These are phyloP conservation scores for Nerophis lumbriciformis DNA, from an alignment of 2,113 vertebrate species.

Conservation along the genomic window DNA sequence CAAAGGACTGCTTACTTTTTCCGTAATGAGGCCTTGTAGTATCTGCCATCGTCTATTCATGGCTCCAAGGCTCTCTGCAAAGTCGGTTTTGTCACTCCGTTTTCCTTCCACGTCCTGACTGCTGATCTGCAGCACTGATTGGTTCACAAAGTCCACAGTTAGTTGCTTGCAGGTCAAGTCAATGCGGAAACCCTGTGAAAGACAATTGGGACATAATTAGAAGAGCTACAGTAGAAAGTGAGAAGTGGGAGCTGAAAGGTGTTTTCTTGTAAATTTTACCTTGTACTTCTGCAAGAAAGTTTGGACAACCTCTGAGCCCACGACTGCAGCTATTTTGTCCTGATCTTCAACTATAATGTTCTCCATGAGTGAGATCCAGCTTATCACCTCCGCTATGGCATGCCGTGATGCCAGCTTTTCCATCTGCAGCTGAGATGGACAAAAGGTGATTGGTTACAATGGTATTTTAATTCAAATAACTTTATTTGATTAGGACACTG, in stretches of 20 bases:
- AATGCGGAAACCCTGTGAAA: slow-evolving; percentile 86
- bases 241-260: neutral
- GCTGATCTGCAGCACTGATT: slow-evolving; percentile 93
- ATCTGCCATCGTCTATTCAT: slow-evolving; percentile 97
- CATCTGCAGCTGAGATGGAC: slow-evolving; percentile 83
- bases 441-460: slow-evolving; percentile 1
- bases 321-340: slow-evolving; percentile 80
- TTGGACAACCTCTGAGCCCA: slow-evolving; percentile 80
- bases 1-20: slow-evolving; percentile 75
- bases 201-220: slow-evolving; percentile 1
- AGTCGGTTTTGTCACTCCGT: slow-evolving; percentile 93
- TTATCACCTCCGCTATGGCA: slow-evolving; percentile 91
- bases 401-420: slow-evolving; percentile 94
- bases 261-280: slow-evolving; percentile 61
- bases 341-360: slow-evolving; percentile 86
- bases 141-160: slow-evolving; percentile 96
- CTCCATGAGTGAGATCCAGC: slow-evolving; percentile 95
- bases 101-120: slow-evolving; percentile 95
- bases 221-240: neutral
- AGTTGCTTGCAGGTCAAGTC: slow-evolving; percentile 94
- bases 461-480: too few relatives aligned
- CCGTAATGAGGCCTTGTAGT: slow-evolving; percentile 82
- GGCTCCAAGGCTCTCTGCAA: slow-evolving; percentile 89
- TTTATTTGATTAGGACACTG: too few relatives aligned
- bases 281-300: slow-evolving; percentile 90